phyloP scores from a whole-genome alignment of 2,888 invertebrate genomes.

The Volucella inanis region DNA sequence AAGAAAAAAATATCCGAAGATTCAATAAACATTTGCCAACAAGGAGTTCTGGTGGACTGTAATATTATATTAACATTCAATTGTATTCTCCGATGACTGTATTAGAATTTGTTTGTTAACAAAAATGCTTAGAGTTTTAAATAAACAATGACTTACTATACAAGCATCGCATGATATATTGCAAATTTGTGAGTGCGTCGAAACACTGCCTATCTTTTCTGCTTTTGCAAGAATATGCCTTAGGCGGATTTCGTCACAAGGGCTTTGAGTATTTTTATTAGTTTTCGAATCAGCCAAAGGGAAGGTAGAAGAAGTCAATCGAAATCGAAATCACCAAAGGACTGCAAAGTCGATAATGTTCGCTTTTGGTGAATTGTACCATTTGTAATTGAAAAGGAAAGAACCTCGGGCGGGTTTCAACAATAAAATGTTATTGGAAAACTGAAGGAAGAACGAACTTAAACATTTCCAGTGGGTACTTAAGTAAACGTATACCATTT shows the following conservation, averaged over 20 bases:
- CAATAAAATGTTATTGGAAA: conserved; percentile 74
- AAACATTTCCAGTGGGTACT: conserved; percentile 42
- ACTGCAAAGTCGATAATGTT: conserved; percentile 71
- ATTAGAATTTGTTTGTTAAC: conserved; percentile 17
- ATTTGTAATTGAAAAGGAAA: conserved; percentile 72
- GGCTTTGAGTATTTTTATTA: conserved; percentile 72
- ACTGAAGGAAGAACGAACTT: conserved; percentile 63
- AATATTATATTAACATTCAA: background rate
- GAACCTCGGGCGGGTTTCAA: conserved; percentile 68
- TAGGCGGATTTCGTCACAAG: conserved; percentile 60
- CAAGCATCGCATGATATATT: conserved; percentile 26
- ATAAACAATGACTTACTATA: conserved; percentile 64
- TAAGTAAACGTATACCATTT: conserved; percentile 65
- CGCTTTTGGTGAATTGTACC: conserved; percentile 72
- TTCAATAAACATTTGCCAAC: too few relatives aligned
- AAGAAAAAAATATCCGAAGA: too few relatives aligned
- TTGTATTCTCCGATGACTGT: conserved; percentile 1
- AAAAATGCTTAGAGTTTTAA: conserved; percentile 57
- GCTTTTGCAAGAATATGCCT: conserved; percentile 45
- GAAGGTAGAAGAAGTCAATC: conserved; percentile 72
- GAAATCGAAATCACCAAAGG: conserved; percentile 70
- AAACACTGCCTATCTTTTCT: conserved; percentile 27
- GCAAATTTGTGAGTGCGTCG: conserved; percentile 37
- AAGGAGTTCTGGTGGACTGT: too few relatives aligned
- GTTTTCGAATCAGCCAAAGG: conserved; percentile 73